phyloP scores from a whole-genome alignment of 1,140 invertebrate species.

The Paraescarpia echinospica region DNA sequence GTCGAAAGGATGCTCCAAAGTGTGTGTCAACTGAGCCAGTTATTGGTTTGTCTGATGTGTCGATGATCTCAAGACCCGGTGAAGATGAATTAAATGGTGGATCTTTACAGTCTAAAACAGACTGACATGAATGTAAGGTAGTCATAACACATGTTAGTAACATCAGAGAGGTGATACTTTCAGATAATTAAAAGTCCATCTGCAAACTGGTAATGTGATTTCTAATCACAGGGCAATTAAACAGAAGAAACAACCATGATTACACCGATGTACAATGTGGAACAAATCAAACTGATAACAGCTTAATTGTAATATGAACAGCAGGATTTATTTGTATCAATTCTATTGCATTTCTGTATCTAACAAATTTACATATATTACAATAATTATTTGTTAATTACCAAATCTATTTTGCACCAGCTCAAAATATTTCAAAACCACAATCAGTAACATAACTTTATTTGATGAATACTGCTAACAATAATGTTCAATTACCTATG shows the following conservation, averaged over 20 bases:
- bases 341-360: too few relatives aligned
- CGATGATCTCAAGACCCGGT: background rate
- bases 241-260: background rate
- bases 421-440: background rate
- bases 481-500: background rate
- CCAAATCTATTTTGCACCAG: background rate
- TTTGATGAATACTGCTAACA: background rate
- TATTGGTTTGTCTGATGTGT: background rate
- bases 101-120: background rate
- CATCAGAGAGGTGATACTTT: background rate
- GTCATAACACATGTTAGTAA: background rate
- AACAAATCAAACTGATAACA: background rate
- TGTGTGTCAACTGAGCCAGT: background rate
- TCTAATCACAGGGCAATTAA: background rate
- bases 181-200: background rate
- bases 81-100: background rate
- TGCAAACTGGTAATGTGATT: too few relatives aligned
- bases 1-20: background rate
- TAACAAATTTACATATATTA: background rate
- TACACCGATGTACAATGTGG: background rate
- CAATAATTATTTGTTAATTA: background rate
- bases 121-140: background rate
- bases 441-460: background rate
- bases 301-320: background rate
- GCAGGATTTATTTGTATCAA: background rate